Evolutionary conservation across 2,113 vertebrate species (phyloP).

Genomic region (Psephotus haematonotus): DNA sequence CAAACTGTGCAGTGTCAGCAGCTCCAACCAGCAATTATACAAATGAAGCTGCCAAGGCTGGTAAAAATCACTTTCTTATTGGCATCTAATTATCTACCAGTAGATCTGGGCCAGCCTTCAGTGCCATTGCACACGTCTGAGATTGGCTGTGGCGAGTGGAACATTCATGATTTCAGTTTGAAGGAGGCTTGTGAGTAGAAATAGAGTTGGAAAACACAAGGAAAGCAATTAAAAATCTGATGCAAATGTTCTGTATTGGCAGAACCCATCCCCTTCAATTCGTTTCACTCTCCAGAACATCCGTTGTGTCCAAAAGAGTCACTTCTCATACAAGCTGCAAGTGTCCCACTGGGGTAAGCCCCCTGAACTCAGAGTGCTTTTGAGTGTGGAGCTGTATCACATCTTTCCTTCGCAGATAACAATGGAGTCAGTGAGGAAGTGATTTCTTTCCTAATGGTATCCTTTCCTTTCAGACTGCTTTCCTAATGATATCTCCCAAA

Average conservation of each 20-base stretch:
- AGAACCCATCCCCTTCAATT: background rate
- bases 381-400: background rate
- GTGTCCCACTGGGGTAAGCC: background rate
- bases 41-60: background rate
- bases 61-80: constrained; percentile 37
- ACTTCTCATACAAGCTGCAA: background rate
- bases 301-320: background rate
- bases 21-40: background rate
- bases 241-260: background rate
- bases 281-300: background rate
- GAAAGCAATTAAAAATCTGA: background rate
- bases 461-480: background rate
- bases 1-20: constrained; percentile 7
- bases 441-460: background rate
- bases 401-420: background rate
- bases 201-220: background rate
- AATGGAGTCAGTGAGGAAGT: background rate
- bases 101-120: background rate
- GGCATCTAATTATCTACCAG: background rate
- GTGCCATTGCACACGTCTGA: background rate
- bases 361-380: background rate
- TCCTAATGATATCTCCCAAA: background rate
- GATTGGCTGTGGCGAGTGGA: background rate
- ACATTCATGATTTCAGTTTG: constrained; percentile 23
- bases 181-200: constrained; percentile 1